Percentiles rank a stretch among this genome's conserved stretches.
These are phyloP conservation scores for Sycophaga agraensis DNA, from an alignment of 1,140 invertebrate species.

Conservation along the genomic window DNA sequence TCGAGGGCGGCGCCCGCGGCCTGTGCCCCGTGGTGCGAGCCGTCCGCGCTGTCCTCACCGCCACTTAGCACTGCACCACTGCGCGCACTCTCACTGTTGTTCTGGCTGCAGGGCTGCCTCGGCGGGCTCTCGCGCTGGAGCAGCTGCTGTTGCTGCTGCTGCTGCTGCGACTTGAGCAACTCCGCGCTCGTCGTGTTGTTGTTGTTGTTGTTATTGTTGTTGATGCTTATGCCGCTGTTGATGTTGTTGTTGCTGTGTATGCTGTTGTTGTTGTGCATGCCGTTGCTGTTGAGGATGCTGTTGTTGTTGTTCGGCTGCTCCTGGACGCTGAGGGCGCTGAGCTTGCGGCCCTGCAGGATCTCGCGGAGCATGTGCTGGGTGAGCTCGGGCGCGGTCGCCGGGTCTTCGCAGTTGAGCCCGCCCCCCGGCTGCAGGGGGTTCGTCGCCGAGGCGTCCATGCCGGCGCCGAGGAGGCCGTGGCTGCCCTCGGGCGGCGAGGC, in stretches of 20 bases:
- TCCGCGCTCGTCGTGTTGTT: slow-evolving; percentile 53
- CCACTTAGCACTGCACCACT: slow-evolving; percentile 57
- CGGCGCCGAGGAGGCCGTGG: slow-evolving; percentile 55
- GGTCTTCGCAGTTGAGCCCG: slow-evolving; percentile 56
- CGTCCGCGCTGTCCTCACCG: slow-evolving; percentile 54
- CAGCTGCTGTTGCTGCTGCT: slow-evolving; percentile 43
- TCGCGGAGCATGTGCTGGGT: slow-evolving; percentile 81
- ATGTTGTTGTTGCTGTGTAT: slow-evolving; percentile 48
- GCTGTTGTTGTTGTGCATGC: slow-evolving; percentile 55
- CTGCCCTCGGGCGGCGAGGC: slow-evolving; percentile 59
- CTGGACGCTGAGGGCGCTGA: slow-evolving; percentile 54
- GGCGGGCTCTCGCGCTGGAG: slow-evolving; percentile 36
- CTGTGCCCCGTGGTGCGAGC: slow-evolving; percentile 47
- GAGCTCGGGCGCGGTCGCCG: slow-evolving; percentile 64
- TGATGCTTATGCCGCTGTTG: slow-evolving; percentile 59
- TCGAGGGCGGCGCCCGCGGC: slow-evolving; percentile 36
- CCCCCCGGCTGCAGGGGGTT: slow-evolving; percentile 55
- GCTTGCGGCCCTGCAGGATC: slow-evolving; percentile 79
- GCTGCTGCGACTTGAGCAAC: slow-evolving; percentile 52
- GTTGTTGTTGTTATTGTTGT: slow-evolving; percentile 42
- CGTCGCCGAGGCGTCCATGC: slow-evolving; percentile 51
- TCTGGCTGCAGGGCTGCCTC: slow-evolving; percentile 31
- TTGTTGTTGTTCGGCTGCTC: slow-evolving; percentile 58
- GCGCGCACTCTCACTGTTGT: slow-evolving; percentile 56
- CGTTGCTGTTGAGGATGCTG: slow-evolving; percentile 60